Evolutionary conservation across 2,888 invertebrate genomes (phyloP).

Genomic region (Gryllus longicercus): DNA sequence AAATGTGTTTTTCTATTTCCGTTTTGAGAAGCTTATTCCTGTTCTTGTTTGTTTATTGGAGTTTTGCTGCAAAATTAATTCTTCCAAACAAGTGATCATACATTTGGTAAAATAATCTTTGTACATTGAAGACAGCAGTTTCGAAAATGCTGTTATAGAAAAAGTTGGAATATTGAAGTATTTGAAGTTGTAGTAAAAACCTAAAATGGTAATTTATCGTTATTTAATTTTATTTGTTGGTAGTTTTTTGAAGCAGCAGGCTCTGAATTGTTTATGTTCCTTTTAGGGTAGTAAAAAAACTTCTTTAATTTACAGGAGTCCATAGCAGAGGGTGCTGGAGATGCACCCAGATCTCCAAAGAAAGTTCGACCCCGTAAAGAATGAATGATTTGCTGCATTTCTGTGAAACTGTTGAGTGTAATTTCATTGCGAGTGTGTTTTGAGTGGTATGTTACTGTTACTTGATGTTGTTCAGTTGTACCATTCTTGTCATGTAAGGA

Average conservation of each 20-base stretch:
- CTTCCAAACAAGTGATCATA: no score
- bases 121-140: no score
- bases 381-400: slow-evolving; percentile 35
- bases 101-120: no score
- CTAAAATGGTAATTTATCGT: no score
- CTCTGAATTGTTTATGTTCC: slow-evolving; percentile 19
- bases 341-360: slow-evolving; percentile 38
- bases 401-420: neutral
- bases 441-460: neutral
- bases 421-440: neutral
- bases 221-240: no score
- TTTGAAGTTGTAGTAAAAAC: no score
- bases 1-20: no score
- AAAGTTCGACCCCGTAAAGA: slow-evolving; percentile 41
- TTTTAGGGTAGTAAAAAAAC: neutral
- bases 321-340: slow-evolving; percentile 32
- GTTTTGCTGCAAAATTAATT: no score
- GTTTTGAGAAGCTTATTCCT: no score
- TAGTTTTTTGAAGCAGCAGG: slow-evolving; percentile 31
- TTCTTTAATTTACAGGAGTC: slow-evolving; percentile 37
- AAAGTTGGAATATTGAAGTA: no score
- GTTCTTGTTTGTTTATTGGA: no score
- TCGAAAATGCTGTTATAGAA: no score
- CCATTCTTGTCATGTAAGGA: neutral
- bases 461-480: neutral